Conservation (phyloP, 2,113 vertebrate species). For the Varanus salvator region DNA sequence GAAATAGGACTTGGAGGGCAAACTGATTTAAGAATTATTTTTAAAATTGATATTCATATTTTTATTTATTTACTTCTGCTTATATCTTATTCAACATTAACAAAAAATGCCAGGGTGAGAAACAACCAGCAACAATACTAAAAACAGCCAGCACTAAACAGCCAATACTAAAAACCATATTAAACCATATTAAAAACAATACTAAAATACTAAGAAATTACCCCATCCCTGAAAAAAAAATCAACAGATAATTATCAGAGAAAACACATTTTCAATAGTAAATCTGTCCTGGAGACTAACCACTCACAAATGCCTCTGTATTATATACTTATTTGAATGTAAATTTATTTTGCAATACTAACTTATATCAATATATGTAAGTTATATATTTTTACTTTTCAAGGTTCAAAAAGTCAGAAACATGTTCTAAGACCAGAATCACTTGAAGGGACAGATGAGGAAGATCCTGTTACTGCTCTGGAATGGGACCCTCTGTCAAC, state of each 20-base stretch:
- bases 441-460: slow-evolving; percentile 94
- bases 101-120: too few species aligned
- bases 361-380: background rate
- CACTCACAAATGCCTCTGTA: too few species aligned
- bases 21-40: background rate
- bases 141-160: too few species aligned
- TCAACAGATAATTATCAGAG: too few species aligned
- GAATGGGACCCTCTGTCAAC: slow-evolving; percentile 96
- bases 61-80: background rate
- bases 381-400: slow-evolving; percentile 41
- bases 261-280: too few species aligned
- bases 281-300: too few species aligned
- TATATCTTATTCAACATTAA: too few species aligned
- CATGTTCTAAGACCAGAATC: slow-evolving; percentile 93
- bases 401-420: slow-evolving; percentile 93
- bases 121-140: too few species aligned
- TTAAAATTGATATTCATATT: background rate
- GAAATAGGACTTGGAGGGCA: background rate
- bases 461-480: slow-evolving; percentile 92
- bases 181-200: too few species aligned
- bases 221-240: too few species aligned
- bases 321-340: background rate
- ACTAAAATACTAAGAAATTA: too few species aligned
- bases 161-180: too few species aligned
- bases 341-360: background rate